A percentile compares a stretch with the other conserved stretches of the same genome.
These are phyloP conservation scores for Yponomeuta evonymella DNA, from an alignment of 2,888 invertebrate genomes.

Conservation along the genomic window DNA sequence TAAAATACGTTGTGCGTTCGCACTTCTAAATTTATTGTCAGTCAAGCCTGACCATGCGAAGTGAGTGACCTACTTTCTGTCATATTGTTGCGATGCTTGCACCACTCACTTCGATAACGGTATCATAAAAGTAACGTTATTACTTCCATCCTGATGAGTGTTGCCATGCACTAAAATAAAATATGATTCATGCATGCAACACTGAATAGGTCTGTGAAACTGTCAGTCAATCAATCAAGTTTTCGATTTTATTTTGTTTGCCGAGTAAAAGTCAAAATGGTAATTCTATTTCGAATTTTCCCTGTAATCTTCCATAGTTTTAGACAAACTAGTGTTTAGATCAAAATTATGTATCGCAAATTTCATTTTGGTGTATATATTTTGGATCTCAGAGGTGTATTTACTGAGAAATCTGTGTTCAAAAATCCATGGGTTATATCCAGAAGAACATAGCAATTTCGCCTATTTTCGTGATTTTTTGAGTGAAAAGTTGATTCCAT, in stretches of 20 bases:
- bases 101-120: too few species aligned
- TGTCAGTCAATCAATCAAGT: neutral
- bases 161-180: too few species aligned
- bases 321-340: neutral
- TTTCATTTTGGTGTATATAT: constrained; percentile 32
- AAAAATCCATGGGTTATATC: constrained; percentile 26
- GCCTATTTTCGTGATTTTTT: neutral
- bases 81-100: too few species aligned
- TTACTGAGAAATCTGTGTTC: constrained; percentile 29
- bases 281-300: constrained; percentile 51
- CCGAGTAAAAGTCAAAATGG: constrained; percentile 49
- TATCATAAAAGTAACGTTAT: too few species aligned
- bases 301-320: constrained; percentile 37
- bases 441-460: constrained; percentile 19
- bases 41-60: too few species aligned
- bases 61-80: too few species aligned
- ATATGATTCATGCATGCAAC: too few species aligned
- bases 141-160: too few species aligned
- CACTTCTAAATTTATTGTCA: too few species aligned
- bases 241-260: constrained; percentile 16
- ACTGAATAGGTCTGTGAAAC: neutral
- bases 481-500: neutral
- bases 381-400: constrained; percentile 34
- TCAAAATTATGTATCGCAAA: constrained; percentile 23
- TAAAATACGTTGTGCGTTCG: too few species aligned